Evolutionary conservation across 2,113 vertebrate genomes (phyloP), one percentile per base, ranked within the genome.

Genomic region (Austrofundulus limnaeus): DNA sequence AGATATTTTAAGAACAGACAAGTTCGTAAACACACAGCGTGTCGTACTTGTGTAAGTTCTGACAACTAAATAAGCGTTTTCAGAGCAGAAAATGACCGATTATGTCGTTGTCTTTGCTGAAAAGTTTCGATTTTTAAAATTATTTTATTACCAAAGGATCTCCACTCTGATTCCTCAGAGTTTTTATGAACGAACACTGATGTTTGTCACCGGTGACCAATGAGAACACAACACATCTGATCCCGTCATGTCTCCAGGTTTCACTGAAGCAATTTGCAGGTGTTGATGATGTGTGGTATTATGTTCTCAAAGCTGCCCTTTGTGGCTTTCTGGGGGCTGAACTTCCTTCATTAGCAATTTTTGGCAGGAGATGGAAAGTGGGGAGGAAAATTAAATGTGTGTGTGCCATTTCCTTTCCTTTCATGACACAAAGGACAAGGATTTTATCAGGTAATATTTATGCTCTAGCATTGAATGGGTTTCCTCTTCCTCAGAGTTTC

Each of bases 101-200:
- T 64, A 80, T 79, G 82, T 75, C 85, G 64, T 59, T 70, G 38
- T 63, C 41, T 54, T 66, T 42, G 34, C 62, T 41, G 57, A 64
- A 48, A 75, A 88, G 83, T 86, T 75, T 92, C 87, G 66, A 70
- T 81, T 94, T 92, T 93, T 92, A n/a, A n/a, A n/a, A n/a, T 81
- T 90, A 72, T 85, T 87, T 75, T 85, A 75, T 76, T 61, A 84
- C 79, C 86, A 91, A 91, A 89, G 48, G 16, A 56, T 84, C 78
- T 46, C 56, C 81, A 88, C 88, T 43, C 42, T 10, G 31, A 9
- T 34, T 34, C 4, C 31, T 8, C 31, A 10, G 31, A 34, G 5
- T 34, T 28, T 28, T 28, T 28, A 28, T 7, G 25, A 28, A 28
- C 25, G 7, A 28, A 28, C 25, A 7, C 7, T 34, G 31, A 34